A percentile compares a stretch with the other conserved stretches of the same genome.
These are phyloP conservation scores for Chanos chanos DNA, from an alignment of 2,797 vertebrate genomes.

Conservation along the genomic window DNA sequence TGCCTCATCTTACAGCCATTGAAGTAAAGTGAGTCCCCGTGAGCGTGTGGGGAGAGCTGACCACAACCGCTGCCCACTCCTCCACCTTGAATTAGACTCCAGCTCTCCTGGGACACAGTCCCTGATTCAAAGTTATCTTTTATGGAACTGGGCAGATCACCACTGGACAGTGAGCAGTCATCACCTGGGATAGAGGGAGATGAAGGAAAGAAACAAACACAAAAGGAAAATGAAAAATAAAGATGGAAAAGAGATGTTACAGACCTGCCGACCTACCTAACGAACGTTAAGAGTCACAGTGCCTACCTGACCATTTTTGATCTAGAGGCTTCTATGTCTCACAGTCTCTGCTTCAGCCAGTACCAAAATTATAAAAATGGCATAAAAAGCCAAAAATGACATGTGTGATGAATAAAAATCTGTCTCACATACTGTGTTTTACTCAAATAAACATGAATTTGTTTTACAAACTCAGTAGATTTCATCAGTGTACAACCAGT, in stretches of 20 bases:
- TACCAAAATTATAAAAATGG: too few species aligned
- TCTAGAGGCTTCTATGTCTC: too few species aligned
- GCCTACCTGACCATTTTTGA: too few species aligned
- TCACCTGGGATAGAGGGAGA: slow-evolving; percentile 73
- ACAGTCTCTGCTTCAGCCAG: too few species aligned
- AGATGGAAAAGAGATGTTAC: neutral
- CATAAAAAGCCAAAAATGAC: too few species aligned
- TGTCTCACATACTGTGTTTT: too few species aligned
- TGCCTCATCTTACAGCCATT: slow-evolving; percentile 95
- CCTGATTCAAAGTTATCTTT: slow-evolving; percentile 98
- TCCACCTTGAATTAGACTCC: slow-evolving; percentile 94
- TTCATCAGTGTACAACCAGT: too few species aligned
- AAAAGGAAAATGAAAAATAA: neutral
- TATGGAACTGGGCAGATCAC: slow-evolving; percentile 90
- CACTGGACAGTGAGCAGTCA: slow-evolving; percentile 90
- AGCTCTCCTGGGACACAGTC: slow-evolving; percentile 87
- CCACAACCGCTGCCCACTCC: slow-evolving; percentile 93
- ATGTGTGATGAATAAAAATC: too few species aligned
- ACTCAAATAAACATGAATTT: too few species aligned
- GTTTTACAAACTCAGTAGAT: too few species aligned
- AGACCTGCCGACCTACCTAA: neutral
- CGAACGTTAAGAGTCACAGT: too few species aligned
- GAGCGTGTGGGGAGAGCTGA: slow-evolving; percentile 93
- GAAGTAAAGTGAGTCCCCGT: slow-evolving; percentile 96
- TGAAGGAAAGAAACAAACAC: neutral